Evolutionary conservation across 2,113 vertebrate species (phyloP).

Genomic region (Colossoma macropomum): DNA sequence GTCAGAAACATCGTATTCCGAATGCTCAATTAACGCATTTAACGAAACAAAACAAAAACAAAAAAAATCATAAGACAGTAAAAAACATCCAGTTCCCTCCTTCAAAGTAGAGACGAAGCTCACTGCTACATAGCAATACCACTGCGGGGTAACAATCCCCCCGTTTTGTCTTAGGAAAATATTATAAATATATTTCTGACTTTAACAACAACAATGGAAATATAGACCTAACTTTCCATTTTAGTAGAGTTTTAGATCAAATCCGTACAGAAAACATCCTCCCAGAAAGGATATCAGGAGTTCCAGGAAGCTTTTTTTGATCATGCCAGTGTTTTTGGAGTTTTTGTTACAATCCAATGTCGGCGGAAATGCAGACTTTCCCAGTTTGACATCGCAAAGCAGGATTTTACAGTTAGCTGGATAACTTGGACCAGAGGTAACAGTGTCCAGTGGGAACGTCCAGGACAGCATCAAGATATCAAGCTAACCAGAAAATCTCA

Average conservation of each 20-base stretch:
- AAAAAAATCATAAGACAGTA: background rate
- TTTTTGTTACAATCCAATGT: conserved; percentile 42
- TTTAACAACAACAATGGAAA: conserved; percentile 68
- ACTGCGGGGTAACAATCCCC: conserved; percentile 40
- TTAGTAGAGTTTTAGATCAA: conserved; percentile 13
- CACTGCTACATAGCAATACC: conserved; percentile 52
- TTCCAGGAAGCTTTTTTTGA: background rate
- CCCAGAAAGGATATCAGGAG: background rate
- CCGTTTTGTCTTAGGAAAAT: conserved; percentile 67
- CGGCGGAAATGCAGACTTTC: conserved; percentile 28
- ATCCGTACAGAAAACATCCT: conserved; percentile 74
- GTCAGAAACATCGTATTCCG: conserved; percentile 52
- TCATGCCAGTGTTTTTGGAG: background rate
- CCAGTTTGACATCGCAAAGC: conserved; percentile 2
- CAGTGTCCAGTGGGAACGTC: no score
- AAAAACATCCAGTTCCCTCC: conserved; percentile 51
- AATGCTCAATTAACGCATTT: conserved; percentile 49
- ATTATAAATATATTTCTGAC: conserved; percentile 75
- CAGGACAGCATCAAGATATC: no score
- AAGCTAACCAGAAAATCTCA: background rate
- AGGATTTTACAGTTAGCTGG: background rate
- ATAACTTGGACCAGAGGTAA: background rate
- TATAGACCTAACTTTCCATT: conserved; percentile 44
- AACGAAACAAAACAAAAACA: background rate
- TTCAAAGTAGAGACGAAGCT: conserved; percentile 18